Conservation (phyloP, 2,113 vertebrate genomes). For the Eptatretus burgeri region DNA sequence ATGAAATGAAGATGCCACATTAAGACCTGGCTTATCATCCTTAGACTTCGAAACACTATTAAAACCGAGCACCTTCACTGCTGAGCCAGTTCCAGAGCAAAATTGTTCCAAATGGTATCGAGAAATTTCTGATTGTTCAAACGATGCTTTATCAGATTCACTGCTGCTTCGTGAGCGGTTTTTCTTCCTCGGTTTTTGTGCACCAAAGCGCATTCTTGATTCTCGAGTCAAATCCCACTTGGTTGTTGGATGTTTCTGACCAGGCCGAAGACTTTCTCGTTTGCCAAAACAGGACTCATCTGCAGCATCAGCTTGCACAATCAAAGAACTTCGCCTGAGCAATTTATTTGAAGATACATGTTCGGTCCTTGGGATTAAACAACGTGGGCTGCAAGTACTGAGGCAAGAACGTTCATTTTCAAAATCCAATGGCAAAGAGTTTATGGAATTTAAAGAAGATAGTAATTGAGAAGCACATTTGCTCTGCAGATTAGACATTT, state of each 20-base stretch:
- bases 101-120: conserved; percentile 16
- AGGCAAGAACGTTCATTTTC: conserved; percentile 23
- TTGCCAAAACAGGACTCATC: conserved; percentile 32
- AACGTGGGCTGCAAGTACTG: not conserved
- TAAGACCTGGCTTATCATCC: no score
- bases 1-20: not conserved
- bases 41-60: conserved; percentile 23
- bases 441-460: conserved; percentile 89
- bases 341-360: conserved; percentile 19
- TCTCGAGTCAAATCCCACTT: conserved; percentile 6
- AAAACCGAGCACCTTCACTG: conserved; percentile 19
- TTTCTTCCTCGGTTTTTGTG: no score
- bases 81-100: conserved; percentile 21
- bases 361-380: conserved; percentile 16
- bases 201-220: no score
- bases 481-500: conserved; percentile 24
- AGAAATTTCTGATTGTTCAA: conserved; percentile 12
- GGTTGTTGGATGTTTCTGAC: conserved; percentile 11
- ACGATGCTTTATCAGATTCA: conserved; percentile 12
- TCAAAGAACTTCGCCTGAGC: conserved; percentile 18
- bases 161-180: conserved; percentile 13
- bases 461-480: conserved; percentile 43
- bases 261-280: conserved; percentile 12
- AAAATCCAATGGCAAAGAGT: conserved; percentile 71
- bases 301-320: conserved; percentile 27